These are phyloP conservation scores for Etheostoma nigrum DNA, from an alignment of 2,797 vertebrate species.

Conservation along the genomic window DNA sequence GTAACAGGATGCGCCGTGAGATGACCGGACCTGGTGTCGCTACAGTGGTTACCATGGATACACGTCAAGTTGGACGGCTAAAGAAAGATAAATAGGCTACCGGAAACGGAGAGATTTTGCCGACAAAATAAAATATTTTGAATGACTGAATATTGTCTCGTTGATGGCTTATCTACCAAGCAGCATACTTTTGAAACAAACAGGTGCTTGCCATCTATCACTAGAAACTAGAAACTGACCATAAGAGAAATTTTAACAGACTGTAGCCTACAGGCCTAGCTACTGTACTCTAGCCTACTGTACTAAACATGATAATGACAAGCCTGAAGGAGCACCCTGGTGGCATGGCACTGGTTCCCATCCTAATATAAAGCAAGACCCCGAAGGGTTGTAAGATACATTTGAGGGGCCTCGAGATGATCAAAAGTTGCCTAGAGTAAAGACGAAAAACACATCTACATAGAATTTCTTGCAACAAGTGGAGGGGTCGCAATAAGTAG, in stretches of 20 bases:
- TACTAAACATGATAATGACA: neutral
- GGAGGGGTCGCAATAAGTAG: too few relatives aligned
- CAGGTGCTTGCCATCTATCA: rapidly evolving
- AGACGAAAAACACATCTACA: neutral
- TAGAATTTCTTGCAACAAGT: too few relatives aligned
- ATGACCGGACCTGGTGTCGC: conserved; percentile 42
- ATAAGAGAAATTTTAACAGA: too few relatives aligned
- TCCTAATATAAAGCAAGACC: too few relatives aligned
- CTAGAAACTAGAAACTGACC: too few relatives aligned
- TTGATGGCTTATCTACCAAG: rapidly evolving
- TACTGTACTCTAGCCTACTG: too few relatives aligned
- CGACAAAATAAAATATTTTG: conserved; percentile 28
- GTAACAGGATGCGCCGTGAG: conserved; percentile 49
- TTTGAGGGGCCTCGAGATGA: neutral
- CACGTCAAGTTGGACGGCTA: conserved; percentile 4
- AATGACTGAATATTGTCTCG: too few relatives aligned
- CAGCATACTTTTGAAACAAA: neutral
- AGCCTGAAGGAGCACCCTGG: neutral
- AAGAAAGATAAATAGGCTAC: neutral
- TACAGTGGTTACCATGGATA: conserved; percentile 66
- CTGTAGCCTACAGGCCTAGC: too few relatives aligned
- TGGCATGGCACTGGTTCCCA: too few relatives aligned
- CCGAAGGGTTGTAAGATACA: too few relatives aligned
- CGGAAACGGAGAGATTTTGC: conserved; percentile 14
- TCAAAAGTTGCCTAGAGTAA: neutral